Evolutionary conservation across 2,888 invertebrate genomes (phyloP).

Genomic region (Euzophera pinguis): DNA sequence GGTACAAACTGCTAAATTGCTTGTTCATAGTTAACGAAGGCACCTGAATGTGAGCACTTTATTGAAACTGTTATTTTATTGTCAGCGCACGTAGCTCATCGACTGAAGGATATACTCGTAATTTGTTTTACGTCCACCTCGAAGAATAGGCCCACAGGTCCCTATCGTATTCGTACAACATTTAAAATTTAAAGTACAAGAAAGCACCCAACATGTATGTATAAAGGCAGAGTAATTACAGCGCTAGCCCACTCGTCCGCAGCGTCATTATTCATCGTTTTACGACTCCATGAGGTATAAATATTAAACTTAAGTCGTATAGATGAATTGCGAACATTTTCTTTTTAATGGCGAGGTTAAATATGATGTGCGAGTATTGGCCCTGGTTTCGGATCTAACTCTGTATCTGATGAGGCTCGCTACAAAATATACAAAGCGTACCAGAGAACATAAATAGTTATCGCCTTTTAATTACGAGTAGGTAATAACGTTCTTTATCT

Average conservation of each 20-base stretch:
- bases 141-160: constrained; percentile 49
- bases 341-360: constrained; percentile 77
- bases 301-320: constrained; percentile 78
- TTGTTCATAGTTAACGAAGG: constrained; percentile 26
- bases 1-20: constrained; percentile 15
- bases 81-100: constrained; percentile 28
- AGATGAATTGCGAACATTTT: constrained; percentile 78
- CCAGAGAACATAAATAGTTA: constrained; percentile 54
- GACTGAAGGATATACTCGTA: constrained; percentile 43
- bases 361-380: constrained; percentile 68
- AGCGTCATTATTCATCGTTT: constrained; percentile 79
- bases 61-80: constrained; percentile 46
- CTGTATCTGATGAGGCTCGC: constrained; percentile 41
- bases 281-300: constrained; percentile 78
- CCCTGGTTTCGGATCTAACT: constrained; percentile 55
- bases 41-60: constrained; percentile 30
- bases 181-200: constrained; percentile 71
- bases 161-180: constrained; percentile 61
- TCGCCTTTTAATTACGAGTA: constrained; percentile 65
- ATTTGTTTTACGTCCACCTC: constrained; percentile 57
- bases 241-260: constrained; percentile 74
- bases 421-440: constrained; percentile 59
- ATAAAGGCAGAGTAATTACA: constrained; percentile 75
- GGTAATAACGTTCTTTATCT: constrained; percentile 61
- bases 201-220: constrained; percentile 64